Conservation (phyloP, 2,797 vertebrate genomes). For the Botia almorhae region DNA sequence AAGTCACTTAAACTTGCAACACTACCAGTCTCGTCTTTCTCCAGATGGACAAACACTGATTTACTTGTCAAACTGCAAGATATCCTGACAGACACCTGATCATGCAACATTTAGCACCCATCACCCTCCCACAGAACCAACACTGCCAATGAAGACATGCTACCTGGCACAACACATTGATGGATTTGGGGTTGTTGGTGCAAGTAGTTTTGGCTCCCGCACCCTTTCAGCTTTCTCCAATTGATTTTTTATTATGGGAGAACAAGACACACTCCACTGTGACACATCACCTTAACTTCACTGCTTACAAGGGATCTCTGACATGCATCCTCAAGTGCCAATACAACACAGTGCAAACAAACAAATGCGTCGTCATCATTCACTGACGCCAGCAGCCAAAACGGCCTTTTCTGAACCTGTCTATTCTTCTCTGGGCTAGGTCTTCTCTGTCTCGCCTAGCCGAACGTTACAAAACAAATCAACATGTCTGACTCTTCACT, state of each 20-base stretch:
- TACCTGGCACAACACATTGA: slow-evolving; percentile 42
- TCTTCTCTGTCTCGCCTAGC: slow-evolving; percentile 19
- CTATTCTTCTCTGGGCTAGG: slow-evolving; percentile 21
- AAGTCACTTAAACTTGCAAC: slow-evolving; percentile 43
- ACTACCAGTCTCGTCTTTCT: slow-evolving; percentile 26
- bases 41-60: slow-evolving; percentile 43
- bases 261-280: slow-evolving; percentile 35
- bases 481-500: slow-evolving; percentile 34
- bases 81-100: slow-evolving; percentile 46
- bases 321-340: slow-evolving; percentile 46
- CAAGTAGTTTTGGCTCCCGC: slow-evolving; percentile 47
- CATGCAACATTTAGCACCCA: slow-evolving; percentile 38
- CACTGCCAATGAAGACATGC: slow-evolving; percentile 43
- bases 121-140: slow-evolving; percentile 37
- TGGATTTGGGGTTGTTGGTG: slow-evolving; percentile 44
- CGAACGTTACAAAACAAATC: slow-evolving; percentile 35
- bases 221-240: slow-evolving; percentile 34
- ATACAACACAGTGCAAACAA: slow-evolving; percentile 38
- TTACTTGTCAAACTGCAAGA: slow-evolving; percentile 29
- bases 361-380: slow-evolving; percentile 39
- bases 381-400: slow-evolving; percentile 45
- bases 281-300: slow-evolving; percentile 52
- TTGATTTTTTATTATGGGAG: slow-evolving; percentile 35
- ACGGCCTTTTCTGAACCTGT: slow-evolving; percentile 34
- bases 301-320: slow-evolving; percentile 48